Base-by-base conservation (phyloP, 2,797 vertebrate species). In the Myoxocephalus aenaeus region DNA sequence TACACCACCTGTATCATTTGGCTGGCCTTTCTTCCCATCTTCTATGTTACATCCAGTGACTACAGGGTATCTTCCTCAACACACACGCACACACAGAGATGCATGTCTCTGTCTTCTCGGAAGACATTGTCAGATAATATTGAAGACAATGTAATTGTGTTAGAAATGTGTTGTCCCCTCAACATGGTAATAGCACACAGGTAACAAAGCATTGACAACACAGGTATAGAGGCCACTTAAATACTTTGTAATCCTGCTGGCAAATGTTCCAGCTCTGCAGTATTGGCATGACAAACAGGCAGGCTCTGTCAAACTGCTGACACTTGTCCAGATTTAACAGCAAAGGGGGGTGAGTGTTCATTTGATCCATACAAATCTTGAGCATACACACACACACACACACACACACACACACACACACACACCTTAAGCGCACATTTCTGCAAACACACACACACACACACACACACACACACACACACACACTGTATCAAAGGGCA, bases 1-100 rank as follows among this genome's bases (percentile, higher is more conserved):
- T 99, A 99, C 70, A 99, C 98, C 74, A 99, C 98, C 1, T 99
- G 98, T 90, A 99, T 99, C 92, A 99, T 99, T 87, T 99, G 98
- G 98, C 95, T 99, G 94, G 98, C 98, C 54, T 99, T 99, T 90
- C 97, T 99, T 54, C 98, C 98, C 22, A 99, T 99, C 95, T 99
- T 99, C 95, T 99, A 99, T 76, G 98, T 99, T 90, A 99, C 98
- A 18, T 99, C 98, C 44, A 99, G 97, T 82, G 98, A 99, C 94
- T 99, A 99, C 96, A 97, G 98, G 96, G 98, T 99, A 96, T 90
- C 94, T 48, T 67, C 62, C 70, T 68, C 0, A 32, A 75, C 38
- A 69, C 50, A 63, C 48, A n/a, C 20, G 11, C 48, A 20, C 17
- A 48, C 36, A 38, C 48, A 62, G 72, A 80, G 25, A 65, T 56